Conservation (phyloP, 2,113 vertebrate genomes). For the Platichthys stellatus region DNA sequence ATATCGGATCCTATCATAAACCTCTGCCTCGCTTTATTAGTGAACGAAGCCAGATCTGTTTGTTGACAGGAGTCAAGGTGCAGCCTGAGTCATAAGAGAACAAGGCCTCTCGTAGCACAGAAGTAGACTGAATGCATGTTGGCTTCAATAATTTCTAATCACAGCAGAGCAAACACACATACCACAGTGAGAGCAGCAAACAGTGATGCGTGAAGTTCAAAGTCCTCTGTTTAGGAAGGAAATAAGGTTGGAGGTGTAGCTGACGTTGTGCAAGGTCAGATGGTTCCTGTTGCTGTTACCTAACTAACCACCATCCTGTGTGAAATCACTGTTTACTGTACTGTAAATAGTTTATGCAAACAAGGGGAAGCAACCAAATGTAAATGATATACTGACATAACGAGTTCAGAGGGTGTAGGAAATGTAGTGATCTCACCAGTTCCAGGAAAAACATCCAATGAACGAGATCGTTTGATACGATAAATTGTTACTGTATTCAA, state of each 20-base stretch:
- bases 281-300: background rate
- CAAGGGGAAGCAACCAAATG: background rate
- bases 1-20: constrained; percentile 19
- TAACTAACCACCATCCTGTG: background rate
- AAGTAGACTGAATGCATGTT: background rate
- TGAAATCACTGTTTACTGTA: constrained; percentile 11
- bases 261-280: background rate
- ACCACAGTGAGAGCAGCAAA: constrained; percentile 43
- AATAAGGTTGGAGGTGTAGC: constrained; percentile 12
- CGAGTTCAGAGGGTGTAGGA: background rate
- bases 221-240: constrained; percentile 61
- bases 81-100: background rate
- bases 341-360: constrained; percentile 33
- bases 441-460: background rate
- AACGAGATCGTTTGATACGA: background rate
- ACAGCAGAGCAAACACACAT: constrained; percentile 48
- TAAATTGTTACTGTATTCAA: too few species aligned
- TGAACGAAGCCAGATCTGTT: constrained; percentile 23
- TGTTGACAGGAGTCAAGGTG: constrained; percentile 7
- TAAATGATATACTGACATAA: background rate
- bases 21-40: background rate
- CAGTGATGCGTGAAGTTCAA: constrained; percentile 47
- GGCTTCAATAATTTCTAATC: constrained; percentile 51
- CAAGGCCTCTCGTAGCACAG: background rate
- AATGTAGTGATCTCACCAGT: background rate